Conservation (phyloP, 1,140 invertebrate species). For the Homarus americanus region DNA sequence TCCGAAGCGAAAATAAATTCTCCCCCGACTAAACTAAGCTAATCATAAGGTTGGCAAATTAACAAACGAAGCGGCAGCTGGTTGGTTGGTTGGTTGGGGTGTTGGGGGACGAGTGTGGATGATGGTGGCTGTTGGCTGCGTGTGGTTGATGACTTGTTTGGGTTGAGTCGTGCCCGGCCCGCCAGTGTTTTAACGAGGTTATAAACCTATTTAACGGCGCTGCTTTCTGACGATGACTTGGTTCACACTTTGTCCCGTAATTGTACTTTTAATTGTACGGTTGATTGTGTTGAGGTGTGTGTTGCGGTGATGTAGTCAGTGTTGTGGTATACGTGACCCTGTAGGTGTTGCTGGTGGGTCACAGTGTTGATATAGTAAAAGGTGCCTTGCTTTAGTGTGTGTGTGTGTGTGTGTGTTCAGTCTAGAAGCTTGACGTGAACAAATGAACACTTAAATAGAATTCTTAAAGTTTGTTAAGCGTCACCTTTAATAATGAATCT, state of each 20-base stretch:
- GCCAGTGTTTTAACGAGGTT: slow-evolving; percentile 28
- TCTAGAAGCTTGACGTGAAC: too few species aligned
- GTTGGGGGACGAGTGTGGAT: neutral
- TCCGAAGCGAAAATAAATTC: slow-evolving; percentile 50
- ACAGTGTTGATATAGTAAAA: too few species aligned
- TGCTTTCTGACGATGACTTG: neutral
- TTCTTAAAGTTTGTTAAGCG: too few species aligned
- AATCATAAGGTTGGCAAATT: slow-evolving; percentile 68
- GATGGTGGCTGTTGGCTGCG: neutral
- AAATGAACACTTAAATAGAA: too few species aligned
- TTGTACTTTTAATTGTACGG: neutral
- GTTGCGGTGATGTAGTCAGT: neutral
- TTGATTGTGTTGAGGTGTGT: neutral
- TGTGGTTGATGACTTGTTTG: slow-evolving; percentile 48
- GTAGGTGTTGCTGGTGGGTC: too few species aligned
- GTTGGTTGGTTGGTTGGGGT: slow-evolving; percentile 31
- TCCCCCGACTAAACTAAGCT: slow-evolving; percentile 45
- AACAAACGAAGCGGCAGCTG: slow-evolving; percentile 62
- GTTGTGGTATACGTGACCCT: neutral
- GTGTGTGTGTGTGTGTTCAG: too few species aligned
- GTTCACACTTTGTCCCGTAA: neutral
- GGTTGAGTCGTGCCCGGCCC: neutral
- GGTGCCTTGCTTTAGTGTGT: too few species aligned
- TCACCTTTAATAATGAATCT: too few species aligned
- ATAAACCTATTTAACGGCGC: slow-evolving; percentile 30